These are phyloP conservation scores for Pachyuromys duprasi DNA, from an alignment of 2,797 vertebrate genomes.

Conservation along the genomic window DNA sequence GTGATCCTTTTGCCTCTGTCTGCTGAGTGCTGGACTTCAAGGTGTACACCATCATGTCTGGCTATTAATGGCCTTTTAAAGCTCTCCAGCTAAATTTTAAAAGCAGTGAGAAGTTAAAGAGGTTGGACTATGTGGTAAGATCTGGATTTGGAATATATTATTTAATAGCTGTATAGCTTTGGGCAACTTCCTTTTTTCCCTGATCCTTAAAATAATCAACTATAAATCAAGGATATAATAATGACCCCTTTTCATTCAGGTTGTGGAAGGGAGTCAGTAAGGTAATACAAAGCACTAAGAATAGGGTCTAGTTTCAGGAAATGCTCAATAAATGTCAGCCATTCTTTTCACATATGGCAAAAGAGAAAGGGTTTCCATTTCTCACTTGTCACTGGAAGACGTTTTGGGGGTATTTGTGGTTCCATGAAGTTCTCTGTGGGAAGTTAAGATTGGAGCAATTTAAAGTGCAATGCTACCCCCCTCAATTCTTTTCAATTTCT, in stretches of 20 bases:
- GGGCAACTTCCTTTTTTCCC: slow-evolving; percentile 26
- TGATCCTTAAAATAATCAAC: slow-evolving; percentile 50
- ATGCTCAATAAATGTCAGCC: slow-evolving; percentile 9
- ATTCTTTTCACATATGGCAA: slow-evolving; percentile 17
- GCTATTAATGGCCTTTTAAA: slow-evolving; percentile 18
- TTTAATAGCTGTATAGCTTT: not conserved
- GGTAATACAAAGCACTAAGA: slow-evolving; percentile 19
- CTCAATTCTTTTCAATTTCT: slow-evolving; percentile 40
- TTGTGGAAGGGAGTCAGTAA: not conserved
- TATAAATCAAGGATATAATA: slow-evolving; percentile 47
- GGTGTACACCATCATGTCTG: not conserved
- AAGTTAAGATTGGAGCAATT: slow-evolving; percentile 50
- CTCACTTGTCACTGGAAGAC: slow-evolving; percentile 20
- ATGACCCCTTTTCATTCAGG: not conserved
- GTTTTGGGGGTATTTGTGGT: not conserved
- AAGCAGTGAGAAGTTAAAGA: slow-evolving; percentile 16
- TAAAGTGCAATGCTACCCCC: slow-evolving; percentile 32
- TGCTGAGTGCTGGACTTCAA: not conserved
- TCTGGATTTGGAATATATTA: not conserved
- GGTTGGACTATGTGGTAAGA: not conserved
- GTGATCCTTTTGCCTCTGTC: not conserved
- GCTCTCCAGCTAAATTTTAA: not conserved
- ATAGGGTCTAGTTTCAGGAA: not conserved
- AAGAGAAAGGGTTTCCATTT: slow-evolving; percentile 1
- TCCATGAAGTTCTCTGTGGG: slow-evolving; percentile 27